Conservation (phyloP, 1,140 invertebrate species). For the Musca domestica region DNA sequence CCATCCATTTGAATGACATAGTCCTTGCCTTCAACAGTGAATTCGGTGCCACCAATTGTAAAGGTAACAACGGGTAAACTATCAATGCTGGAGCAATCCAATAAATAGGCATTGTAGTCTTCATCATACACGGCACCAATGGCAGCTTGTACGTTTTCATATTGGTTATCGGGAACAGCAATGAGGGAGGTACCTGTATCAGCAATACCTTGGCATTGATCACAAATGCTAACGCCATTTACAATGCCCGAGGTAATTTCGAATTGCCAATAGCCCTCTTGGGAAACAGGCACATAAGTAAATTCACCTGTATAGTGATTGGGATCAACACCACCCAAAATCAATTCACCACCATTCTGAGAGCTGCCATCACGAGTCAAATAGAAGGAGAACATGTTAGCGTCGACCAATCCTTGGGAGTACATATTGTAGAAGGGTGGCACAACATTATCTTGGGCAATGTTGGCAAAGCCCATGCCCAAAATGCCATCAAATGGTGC, state of each 20-base stretch:
- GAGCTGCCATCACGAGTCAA: slow-evolving; percentile 63
- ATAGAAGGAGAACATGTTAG: slow-evolving; percentile 94
- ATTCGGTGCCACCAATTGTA: slow-evolving; percentile 37
- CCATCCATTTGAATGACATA: slow-evolving; percentile 30
- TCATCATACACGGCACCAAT: slow-evolving; percentile 8
- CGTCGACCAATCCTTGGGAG: slow-evolving; percentile 70
- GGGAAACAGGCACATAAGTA: slow-evolving; percentile 46
- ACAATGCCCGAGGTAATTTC: slow-evolving; percentile 37
- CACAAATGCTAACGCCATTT: slow-evolving; percentile 46
- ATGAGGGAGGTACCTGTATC: slow-evolving; percentile 77
- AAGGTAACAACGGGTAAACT: slow-evolving; percentile 31
- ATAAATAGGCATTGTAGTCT: background rate
- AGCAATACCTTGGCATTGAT: slow-evolving; percentile 66
- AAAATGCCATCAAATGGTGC: slow-evolving; percentile 97
- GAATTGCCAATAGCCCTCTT: slow-evolving; percentile 53
- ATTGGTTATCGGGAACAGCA: slow-evolving; percentile 60
- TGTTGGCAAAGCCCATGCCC: slow-evolving; percentile 83
- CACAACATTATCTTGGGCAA: slow-evolving; percentile 83
- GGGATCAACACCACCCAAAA: slow-evolving; percentile 45
- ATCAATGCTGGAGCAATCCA: slow-evolving; percentile 16
- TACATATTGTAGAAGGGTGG: slow-evolving; percentile 96
- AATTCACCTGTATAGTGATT: slow-evolving; percentile 36
- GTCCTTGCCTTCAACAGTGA: slow-evolving; percentile 24
- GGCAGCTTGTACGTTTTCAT: background rate
- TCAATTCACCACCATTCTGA: slow-evolving; percentile 38